Conservation (phyloP, 1,140 invertebrate genomes). For the Drosophila obscura region DNA sequence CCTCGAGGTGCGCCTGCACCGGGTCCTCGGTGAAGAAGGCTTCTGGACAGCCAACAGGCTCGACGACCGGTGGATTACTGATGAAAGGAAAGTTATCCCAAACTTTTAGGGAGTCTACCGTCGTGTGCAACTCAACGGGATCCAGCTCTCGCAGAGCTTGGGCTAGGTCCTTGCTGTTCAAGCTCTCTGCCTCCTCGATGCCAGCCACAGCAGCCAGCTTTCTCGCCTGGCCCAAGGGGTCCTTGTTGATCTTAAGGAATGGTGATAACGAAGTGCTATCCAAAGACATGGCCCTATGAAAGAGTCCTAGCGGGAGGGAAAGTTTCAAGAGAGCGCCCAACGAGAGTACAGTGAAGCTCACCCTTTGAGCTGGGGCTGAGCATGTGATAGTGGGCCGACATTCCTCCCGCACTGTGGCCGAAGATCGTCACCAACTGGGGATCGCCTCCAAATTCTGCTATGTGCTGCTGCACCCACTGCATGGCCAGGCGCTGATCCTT, state of each 20-base stretch:
- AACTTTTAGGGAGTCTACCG: conserved; percentile 62
- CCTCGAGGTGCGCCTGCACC: conserved; percentile 53
- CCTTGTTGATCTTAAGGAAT: conserved; percentile 84
- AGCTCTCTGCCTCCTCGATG: conserved; percentile 30
- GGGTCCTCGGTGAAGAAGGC: conserved; percentile 83
- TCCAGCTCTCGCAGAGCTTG: conserved; percentile 76
- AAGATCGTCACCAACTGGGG: conserved; percentile 90
- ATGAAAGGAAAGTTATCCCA: conserved; percentile 74
- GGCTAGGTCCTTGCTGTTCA: conserved; percentile 47
- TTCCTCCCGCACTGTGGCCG: conserved; percentile 88
- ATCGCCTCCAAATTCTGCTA: conserved; percentile 88
- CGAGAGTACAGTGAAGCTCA: conserved; percentile 53
- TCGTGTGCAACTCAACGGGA: conserved; percentile 57
- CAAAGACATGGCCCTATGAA: conserved; percentile 85
- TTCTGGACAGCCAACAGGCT: conserved; percentile 47
- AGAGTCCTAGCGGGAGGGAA: conserved; percentile 65
- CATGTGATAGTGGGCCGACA: conserved; percentile 84
- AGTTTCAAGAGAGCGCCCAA: conserved; percentile 39
- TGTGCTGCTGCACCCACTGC: conserved; percentile 68
- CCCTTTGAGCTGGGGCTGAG: conserved; percentile 56
- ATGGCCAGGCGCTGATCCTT: conserved; percentile 77
- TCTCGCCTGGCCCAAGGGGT: conserved; percentile 83
- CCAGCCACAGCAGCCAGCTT: conserved; percentile 46
- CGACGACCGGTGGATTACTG: conserved; percentile 76
- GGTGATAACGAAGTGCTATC: conserved; percentile 86